Evolutionary conservation across 2,888 invertebrate genomes (phyloP).

Genomic region (Cylindroiulus punctatus): DNA sequence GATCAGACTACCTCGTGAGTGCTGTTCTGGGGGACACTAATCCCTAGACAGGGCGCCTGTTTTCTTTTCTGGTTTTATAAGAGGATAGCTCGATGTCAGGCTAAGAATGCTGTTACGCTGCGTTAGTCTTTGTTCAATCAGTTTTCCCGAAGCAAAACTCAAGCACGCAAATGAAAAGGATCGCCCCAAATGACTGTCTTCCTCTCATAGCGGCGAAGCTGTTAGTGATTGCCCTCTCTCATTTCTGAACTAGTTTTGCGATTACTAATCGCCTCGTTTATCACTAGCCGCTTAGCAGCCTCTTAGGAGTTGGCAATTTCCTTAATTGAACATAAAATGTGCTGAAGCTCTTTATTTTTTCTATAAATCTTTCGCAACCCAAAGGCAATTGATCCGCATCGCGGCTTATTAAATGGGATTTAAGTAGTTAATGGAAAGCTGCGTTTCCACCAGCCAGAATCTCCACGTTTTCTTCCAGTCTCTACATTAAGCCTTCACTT

Average conservation of each 20-base stretch:
- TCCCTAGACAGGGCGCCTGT: no score
- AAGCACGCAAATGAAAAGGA: not conserved
- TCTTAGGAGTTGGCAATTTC: not conserved
- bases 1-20: no score
- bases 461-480: not conserved
- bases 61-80: no score
- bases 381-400: constrained; percentile 30
- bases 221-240: not conserved
- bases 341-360: not conserved
- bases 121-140: no score
- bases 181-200: not conserved
- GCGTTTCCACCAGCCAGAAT: not conserved
- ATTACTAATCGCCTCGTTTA: constrained; percentile 5
- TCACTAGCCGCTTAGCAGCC: not conserved
- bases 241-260: not conserved
- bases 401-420: not conserved
- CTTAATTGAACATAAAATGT: constrained; percentile 16
- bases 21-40: no score
- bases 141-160: not conserved
- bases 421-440: constrained; percentile 22
- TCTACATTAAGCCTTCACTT: not conserved
- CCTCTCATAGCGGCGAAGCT: not conserved
- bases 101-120: no score
- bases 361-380: not conserved
- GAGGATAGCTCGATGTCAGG: no score